Percentiles rank a stretch among this genome's conserved stretches.
Conservation (phyloP, 2,888 invertebrate species). For the Branchipolynoe longqiensis region DNA sequence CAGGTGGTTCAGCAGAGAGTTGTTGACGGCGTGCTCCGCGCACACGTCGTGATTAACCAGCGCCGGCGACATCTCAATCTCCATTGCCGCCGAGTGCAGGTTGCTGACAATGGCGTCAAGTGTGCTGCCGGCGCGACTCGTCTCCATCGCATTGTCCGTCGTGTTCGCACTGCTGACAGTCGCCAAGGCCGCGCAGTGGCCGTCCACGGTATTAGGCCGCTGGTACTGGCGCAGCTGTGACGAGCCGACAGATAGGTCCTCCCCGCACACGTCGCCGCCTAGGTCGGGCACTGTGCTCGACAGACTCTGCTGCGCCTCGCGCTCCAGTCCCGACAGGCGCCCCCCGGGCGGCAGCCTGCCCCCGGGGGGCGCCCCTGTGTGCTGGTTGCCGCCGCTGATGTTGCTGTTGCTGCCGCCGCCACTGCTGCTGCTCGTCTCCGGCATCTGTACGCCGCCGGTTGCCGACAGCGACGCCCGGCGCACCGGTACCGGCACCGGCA, state of each 20-base stretch:
- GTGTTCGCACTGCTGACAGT: background rate
- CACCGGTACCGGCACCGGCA: background rate
- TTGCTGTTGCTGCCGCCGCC: constrained; percentile 4
- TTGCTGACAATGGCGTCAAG: constrained; percentile 51
- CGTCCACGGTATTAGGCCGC: constrained; percentile 22
- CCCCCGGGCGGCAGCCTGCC: background rate
- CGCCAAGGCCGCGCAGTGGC: constrained; percentile 17
- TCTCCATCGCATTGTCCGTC: constrained; percentile 58
- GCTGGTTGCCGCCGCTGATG: constrained; percentile 35
- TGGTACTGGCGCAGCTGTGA: background rate
- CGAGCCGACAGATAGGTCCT: background rate
- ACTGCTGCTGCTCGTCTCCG: constrained; percentile 39
- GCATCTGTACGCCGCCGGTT: constrained; percentile 29
- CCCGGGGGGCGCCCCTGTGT: background rate
- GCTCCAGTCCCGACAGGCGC: constrained; percentile 2
- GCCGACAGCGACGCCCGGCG: constrained; percentile 20
- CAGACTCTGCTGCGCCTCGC: constrained; percentile 54
- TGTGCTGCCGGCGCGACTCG: constrained; percentile 24
- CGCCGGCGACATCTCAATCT: constrained; percentile 3
- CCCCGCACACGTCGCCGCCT: background rate
- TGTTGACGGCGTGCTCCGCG: constrained; percentile 13
- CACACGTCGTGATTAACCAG: constrained; percentile 11
- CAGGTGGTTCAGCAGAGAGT: background rate
- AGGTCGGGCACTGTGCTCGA: constrained; percentile 42
- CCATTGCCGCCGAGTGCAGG: constrained; percentile 51